Base-by-base conservation (phyloP, 2,888 invertebrate genomes). In the Hypomecis atomaria region DNA sequence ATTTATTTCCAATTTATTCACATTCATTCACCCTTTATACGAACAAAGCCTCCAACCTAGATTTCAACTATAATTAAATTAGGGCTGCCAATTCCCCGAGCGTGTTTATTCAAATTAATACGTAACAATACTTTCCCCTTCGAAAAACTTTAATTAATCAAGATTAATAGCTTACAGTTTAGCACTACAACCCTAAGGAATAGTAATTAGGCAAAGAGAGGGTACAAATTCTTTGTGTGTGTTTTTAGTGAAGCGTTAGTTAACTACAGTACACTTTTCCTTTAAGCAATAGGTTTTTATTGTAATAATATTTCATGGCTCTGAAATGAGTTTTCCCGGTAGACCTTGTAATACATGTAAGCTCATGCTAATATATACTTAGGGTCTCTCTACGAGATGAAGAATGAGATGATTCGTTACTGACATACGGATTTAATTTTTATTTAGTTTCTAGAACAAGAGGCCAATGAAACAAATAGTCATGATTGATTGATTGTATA, bases 91-190 rank as follows among this genome's bases (percentile, higher is more conserved):
- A 69, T 56, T 65, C 69, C 54, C 66, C 59, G 67, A 60, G 62
- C 69, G 53, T 69, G 74, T 72, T 76, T 72, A 79, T 81, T 76
- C 60, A 78, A 77, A 81, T 76, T 69, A 69, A 74, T 72, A 59
- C 56, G 37, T 61, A 37, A 54, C 64, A 70, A 63, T 63, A 58
- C 71, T 63, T 60, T 72, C 76, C 79, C 78, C 72, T 67, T 71
- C 65, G 62, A 77, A 78, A 78, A 83, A 85, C 76, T 81, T 81
- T 83, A 86, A 87, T 89, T 88, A 86, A 90, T 89, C 82, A 89
- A 85, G 86, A 90, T 86, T 84, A 89, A 89, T 85, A 79, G 86
- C 78, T 77, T 78, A 80, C 83, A 86, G 80, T 86, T 88, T 86
- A 84, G 80, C 82, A 83, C 80, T 78, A 77, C 81, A 78, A 71